These are phyloP conservation scores for Megaceryle maxima DNA, from an alignment of 2,113 vertebrate genomes.

Conservation along the genomic window DNA sequence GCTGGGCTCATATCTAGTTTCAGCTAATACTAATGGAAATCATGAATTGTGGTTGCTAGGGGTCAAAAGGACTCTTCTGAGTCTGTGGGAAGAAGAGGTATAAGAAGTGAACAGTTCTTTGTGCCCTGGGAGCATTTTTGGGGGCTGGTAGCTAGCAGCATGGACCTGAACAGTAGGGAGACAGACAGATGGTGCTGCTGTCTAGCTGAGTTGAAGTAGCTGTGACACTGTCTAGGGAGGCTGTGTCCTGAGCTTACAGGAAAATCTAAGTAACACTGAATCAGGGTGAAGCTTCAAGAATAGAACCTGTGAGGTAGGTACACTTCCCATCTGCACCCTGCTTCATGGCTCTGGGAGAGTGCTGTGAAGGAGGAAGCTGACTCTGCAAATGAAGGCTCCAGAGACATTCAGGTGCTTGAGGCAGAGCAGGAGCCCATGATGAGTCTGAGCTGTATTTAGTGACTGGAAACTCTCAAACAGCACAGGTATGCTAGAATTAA, in stretches of 20 bases:
- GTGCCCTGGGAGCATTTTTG: background rate
- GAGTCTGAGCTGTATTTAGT: background rate
- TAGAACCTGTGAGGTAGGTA: background rate
- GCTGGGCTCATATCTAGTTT: background rate
- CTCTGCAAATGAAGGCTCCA: slow-evolving; percentile 43
- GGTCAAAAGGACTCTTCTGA: background rate
- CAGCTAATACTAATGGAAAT: background rate
- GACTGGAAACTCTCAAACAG: background rate
- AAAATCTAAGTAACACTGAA: background rate
- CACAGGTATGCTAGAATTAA: background rate
- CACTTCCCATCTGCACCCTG: background rate
- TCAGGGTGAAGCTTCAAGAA: background rate
- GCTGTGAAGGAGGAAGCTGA: background rate
- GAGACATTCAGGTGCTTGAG: background rate
- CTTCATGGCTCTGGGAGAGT: background rate
- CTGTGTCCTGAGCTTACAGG: background rate
- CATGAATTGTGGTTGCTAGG: background rate
- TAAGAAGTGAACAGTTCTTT: background rate
- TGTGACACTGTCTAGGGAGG: background rate
- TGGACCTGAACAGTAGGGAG: background rate
- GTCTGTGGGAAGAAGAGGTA: background rate
- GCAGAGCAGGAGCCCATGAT: background rate
- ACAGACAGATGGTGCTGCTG: background rate
- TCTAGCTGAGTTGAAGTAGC: background rate
- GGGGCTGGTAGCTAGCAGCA: background rate